Conservation (phyloP, 1,140 invertebrate species). For the Lepidotrigona ventralis region DNA sequence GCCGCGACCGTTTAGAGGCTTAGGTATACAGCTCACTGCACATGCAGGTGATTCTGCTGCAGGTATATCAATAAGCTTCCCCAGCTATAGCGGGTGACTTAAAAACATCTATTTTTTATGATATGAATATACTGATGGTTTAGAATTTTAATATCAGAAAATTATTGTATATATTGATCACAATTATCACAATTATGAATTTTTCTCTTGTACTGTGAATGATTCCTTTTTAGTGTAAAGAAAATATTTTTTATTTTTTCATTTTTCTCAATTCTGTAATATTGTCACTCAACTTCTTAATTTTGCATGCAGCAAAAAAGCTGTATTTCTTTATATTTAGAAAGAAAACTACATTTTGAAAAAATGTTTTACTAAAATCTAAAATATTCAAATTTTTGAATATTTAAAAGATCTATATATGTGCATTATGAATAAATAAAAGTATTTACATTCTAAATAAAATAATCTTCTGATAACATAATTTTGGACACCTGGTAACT, state of each 20-base stretch:
- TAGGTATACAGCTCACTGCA: constrained; percentile 64
- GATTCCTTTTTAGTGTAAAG: not conserved
- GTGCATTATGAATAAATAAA: no score
- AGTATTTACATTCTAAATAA: no score
- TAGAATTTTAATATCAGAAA: not conserved
- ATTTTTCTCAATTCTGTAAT: not conserved
- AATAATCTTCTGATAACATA: no score
- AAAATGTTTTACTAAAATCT: no score
- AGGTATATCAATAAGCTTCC: constrained; percentile 40
- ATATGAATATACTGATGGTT: not conserved
- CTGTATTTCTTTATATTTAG: not conserved
- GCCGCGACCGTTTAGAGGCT: constrained; percentile 69
- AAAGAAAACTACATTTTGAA: not conserved
- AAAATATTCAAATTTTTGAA: no score
- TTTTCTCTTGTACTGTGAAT: not conserved
- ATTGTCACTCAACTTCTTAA: not conserved
- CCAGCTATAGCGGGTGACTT: constrained; percentile 11
- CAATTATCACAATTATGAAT: not conserved
- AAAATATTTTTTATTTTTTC: not conserved
- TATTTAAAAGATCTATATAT: no score
- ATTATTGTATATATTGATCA: not conserved
- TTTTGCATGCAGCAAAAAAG: not conserved
- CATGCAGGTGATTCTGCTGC: constrained; percentile 37
- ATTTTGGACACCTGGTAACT: no score
- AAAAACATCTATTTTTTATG: not conserved